phyloP scores from a whole-genome alignment of 1,140 invertebrate species.

The Probaryconus sp. region DNA sequence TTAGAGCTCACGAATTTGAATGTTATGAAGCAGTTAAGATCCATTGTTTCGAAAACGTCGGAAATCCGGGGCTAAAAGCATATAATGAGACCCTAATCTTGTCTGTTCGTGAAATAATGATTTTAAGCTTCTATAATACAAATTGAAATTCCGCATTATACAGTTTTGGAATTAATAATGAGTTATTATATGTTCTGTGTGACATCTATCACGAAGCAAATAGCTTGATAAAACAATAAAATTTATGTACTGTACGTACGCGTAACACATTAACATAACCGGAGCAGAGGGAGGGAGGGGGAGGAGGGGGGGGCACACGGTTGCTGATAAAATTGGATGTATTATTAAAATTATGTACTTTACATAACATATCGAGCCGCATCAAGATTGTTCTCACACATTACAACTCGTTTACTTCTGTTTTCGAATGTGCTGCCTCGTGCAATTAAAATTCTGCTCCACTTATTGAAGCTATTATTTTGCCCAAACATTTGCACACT shows the following conservation, averaged over 20 bases:
- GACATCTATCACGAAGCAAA: constrained; percentile 55
- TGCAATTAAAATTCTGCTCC: no score
- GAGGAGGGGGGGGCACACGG: no score
- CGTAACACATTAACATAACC: constrained; percentile 30
- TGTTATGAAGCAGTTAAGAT: constrained; percentile 63
- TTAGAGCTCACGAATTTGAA: constrained; percentile 55
- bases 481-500: no score
- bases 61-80: constrained; percentile 64
- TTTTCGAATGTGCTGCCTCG: not conserved
- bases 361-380: constrained; percentile 20
- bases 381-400: constrained; percentile 7
- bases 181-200: constrained; percentile 57
- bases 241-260: constrained; percentile 35
- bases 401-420: constrained; percentile 3
- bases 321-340: constrained; percentile 48
- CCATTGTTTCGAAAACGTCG: constrained; percentile 61
- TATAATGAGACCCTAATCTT: constrained; percentile 64
- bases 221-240: constrained; percentile 40
- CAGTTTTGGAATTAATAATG: constrained; percentile 57
- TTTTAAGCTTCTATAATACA: constrained; percentile 55
- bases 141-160: constrained; percentile 59
- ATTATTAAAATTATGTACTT: constrained; percentile 52
- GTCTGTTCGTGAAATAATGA: constrained; percentile 62
- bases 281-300: no score
- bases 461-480: no score